phyloP scores from a whole-genome alignment of 2,888 invertebrate species.

The Trissolcus brochymenae region DNA sequence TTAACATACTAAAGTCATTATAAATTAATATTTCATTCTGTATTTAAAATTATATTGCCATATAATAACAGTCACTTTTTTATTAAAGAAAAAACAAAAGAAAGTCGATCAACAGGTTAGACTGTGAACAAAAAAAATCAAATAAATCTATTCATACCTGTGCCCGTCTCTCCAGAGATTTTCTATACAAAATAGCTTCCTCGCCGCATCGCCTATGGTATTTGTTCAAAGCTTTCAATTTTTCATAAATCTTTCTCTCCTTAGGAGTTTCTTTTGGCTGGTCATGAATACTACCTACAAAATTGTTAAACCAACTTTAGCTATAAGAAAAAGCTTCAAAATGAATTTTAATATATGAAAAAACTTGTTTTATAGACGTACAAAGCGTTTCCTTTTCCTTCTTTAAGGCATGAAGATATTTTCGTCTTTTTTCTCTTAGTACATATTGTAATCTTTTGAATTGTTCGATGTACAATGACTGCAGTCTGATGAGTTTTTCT shows the following conservation, averaged over 20 bases:
- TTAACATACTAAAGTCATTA: no score
- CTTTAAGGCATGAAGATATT: constrained; percentile 84
- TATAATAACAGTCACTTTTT: no score
- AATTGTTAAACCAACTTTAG: background rate
- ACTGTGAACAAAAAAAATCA: constrained; percentile 6
- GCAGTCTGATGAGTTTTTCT: constrained; percentile 85
- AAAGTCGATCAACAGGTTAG: background rate
- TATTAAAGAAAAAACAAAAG: background rate
- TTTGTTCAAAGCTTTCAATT: constrained; percentile 87
- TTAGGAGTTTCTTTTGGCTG: constrained; percentile 83
- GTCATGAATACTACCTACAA: constrained; percentile 85
- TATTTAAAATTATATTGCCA: no score
- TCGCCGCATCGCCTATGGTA: constrained; percentile 88
- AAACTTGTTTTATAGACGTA: constrained; percentile 68
- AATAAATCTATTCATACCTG: constrained; percentile 71
- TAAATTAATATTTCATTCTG: no score
- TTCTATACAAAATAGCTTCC: constrained; percentile 88
- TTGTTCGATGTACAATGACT: constrained; percentile 89
- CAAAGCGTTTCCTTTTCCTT: constrained; percentile 88
- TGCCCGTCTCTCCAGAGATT: constrained; percentile 82
- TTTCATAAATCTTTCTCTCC: constrained; percentile 86
- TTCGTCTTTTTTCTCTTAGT: constrained; percentile 84
- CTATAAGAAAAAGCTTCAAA: background rate
- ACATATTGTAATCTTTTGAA: constrained; percentile 85
- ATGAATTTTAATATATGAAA: constrained; percentile 16